These are phyloP conservation scores for Heterodera schachtii DNA, from an alignment of 1,140 invertebrate species.

Conservation along the genomic window DNA sequence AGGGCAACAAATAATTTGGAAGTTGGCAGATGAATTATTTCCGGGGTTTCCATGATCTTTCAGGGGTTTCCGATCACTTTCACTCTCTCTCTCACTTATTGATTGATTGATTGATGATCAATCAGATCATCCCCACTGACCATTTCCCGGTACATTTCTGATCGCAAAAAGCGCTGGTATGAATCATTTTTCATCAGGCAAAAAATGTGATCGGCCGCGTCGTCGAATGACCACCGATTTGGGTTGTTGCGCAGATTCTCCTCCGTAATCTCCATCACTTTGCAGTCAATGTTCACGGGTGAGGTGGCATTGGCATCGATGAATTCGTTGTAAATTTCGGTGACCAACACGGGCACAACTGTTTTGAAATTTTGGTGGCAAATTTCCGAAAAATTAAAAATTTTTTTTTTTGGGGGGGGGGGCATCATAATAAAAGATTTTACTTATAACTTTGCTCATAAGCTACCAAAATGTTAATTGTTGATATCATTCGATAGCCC, in stretches of 20 bases:
- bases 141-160: constrained; percentile 80
- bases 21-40: too few relatives aligned
- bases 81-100: too few relatives aligned
- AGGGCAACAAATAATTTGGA: too few relatives aligned
- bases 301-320: constrained; percentile 88
- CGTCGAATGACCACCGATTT: constrained; percentile 93
- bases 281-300: constrained; percentile 94
- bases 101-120: neutral
- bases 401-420: too few relatives aligned
- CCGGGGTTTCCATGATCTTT: too few relatives aligned
- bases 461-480: too few relatives aligned
- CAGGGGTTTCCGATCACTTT: too few relatives aligned
- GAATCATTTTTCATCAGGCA: constrained; percentile 99
- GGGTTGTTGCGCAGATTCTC: constrained; percentile 77
- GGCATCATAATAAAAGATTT: too few relatives aligned
- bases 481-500: too few relatives aligned
- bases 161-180: constrained; percentile 93
- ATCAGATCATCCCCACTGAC: neutral
- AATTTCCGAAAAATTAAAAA: too few relatives aligned
- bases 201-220: constrained; percentile 96
- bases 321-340: constrained; percentile 80
- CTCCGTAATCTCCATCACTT: constrained; percentile 79
- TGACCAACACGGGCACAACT: constrained; percentile 76
- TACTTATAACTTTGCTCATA: too few relatives aligned
- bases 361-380: neutral